phyloP scores from a whole-genome alignment of 2,113 vertebrate species.

The Notechis scutatus region DNA sequence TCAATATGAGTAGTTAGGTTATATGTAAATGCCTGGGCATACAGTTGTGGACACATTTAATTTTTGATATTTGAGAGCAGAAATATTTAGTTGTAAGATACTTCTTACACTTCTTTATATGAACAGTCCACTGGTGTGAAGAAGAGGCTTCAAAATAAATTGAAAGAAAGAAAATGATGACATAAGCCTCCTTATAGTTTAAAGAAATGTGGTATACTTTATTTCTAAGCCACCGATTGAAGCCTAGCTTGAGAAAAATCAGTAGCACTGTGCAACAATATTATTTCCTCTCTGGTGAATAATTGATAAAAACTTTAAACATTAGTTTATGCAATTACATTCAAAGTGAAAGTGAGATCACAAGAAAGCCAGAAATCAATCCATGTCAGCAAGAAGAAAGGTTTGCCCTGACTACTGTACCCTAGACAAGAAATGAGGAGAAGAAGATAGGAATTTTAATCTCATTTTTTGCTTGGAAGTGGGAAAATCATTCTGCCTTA shows the following conservation, averaged over 20 bases:
- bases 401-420: background rate
- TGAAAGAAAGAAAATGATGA: background rate
- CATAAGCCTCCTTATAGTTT: background rate
- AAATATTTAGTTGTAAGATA: background rate
- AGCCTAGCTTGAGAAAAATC: slow-evolving; percentile 20
- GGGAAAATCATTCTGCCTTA: background rate
- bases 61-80: background rate
- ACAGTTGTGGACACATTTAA: background rate
- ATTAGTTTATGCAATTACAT: slow-evolving; percentile 10
- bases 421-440: background rate
- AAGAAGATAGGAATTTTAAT: background rate
- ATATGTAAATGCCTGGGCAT: background rate
- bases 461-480: background rate
- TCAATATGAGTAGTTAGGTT: background rate
- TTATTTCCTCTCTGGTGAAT: background rate
- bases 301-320: slow-evolving; percentile 4
- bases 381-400: background rate
- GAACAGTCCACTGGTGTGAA: background rate
- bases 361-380: background rate
- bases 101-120: background rate
- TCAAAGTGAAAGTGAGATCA: background rate
- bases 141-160: background rate
- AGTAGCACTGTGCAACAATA: background rate
- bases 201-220: background rate
- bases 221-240: background rate